Conservation (phyloP, 2,113 vertebrate species). For the Mesoclemmys tuberculata region DNA sequence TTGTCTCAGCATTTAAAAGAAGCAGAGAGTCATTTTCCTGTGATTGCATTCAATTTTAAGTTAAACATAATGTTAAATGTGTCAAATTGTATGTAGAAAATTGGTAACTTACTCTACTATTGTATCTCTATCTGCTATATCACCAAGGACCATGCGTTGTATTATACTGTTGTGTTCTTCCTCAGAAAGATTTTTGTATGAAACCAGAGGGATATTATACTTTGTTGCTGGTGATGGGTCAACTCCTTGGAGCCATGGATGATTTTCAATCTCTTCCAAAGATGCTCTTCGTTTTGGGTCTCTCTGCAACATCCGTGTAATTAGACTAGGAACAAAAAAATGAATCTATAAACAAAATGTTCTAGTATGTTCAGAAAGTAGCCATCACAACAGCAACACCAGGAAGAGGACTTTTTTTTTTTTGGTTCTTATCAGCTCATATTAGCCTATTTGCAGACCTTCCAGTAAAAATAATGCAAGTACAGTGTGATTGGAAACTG, state of each 20-base stretch:
- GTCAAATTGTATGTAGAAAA: background rate
- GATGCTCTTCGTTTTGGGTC: slow-evolving; percentile 94
- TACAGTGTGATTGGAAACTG: background rate
- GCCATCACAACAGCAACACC: background rate
- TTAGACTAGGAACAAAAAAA: slow-evolving; percentile 83
- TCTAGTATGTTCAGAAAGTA: background rate
- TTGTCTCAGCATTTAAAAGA: background rate
- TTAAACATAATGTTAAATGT: background rate
- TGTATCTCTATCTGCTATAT: slow-evolving; percentile 94
- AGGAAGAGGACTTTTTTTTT: background rate
- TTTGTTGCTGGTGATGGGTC: slow-evolving; percentile 98
- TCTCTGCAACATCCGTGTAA: slow-evolving; percentile 96
- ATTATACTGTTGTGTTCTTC: slow-evolving; percentile 98
- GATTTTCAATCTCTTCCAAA: slow-evolving; percentile 94
- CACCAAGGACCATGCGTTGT: slow-evolving; percentile 97
- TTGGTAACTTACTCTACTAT: slow-evolving; percentile 90
- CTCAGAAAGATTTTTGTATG: slow-evolving; percentile 95
- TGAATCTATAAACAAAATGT: slow-evolving; percentile 36
- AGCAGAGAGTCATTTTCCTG: background rate
- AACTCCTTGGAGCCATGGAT: slow-evolving; percentile 95
- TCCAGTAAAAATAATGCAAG: background rate
- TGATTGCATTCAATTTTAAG: background rate
- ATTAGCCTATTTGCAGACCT: background rate
- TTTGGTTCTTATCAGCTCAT: background rate
- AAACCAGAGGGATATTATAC: slow-evolving; percentile 94